phyloP scores from a whole-genome alignment of 2,888 invertebrate species.

The Agriopis leucophaearia region DNA sequence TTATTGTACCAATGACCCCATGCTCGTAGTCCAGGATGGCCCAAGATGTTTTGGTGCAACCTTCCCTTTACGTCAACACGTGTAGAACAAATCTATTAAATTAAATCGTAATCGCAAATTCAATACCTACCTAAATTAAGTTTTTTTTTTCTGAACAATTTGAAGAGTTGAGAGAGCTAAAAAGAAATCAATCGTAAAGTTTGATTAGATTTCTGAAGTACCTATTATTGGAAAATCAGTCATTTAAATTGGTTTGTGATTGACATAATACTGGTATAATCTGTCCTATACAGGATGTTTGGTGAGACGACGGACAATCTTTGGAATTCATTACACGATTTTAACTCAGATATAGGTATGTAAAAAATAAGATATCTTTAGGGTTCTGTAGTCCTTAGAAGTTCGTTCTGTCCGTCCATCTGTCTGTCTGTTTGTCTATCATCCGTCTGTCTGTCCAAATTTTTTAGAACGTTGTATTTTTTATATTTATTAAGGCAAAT shows the following conservation, averaged over 20 bases:
- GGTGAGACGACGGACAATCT: no score
- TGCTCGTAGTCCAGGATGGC: not conserved
- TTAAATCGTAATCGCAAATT: slow-evolving; percentile 16
- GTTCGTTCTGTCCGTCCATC: no score
- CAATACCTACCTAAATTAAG: slow-evolving; percentile 21
- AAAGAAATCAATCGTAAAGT: slow-evolving; percentile 28
- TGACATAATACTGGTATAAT: not conserved
- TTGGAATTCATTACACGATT: no score
- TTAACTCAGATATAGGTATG: no score
- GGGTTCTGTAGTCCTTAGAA: no score
- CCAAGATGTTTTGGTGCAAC: not conserved
- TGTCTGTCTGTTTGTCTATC: no score
- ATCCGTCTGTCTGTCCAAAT: no score
- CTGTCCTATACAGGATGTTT: not conserved
- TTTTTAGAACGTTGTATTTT: no score
- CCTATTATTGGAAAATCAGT: slow-evolving; percentile 24
- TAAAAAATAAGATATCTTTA: no score
- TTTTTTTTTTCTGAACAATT: slow-evolving; percentile 25
- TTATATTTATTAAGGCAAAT: no score
- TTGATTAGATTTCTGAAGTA: slow-evolving; percentile 19
- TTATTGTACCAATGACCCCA: not conserved
- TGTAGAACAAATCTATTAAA: slow-evolving; percentile 6
- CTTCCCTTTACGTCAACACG: not conserved
- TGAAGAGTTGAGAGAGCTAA: slow-evolving; percentile 23
- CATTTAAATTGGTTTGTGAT: slow-evolving; percentile 16